phyloP scores from a whole-genome alignment of 2,797 vertebrate species.

The Helicolenus hilgendorfi region DNA sequence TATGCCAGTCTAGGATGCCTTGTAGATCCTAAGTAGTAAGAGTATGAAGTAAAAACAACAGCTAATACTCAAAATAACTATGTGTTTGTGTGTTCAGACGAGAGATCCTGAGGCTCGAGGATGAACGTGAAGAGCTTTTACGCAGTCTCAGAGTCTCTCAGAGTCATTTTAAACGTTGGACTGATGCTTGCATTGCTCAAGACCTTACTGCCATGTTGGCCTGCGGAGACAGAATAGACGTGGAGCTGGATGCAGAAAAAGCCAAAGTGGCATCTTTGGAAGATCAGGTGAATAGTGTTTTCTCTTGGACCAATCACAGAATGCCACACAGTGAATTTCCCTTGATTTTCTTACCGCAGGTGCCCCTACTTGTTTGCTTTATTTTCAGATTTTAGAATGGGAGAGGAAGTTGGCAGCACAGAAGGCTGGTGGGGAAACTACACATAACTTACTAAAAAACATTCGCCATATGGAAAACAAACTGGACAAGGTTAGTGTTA shows the following conservation, averaged over 20 bases:
- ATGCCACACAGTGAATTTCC: not conserved
- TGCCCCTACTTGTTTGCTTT: not conserved
- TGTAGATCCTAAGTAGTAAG: not conserved
- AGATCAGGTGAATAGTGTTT: slow-evolving; percentile 14
- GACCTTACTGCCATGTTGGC: not conserved
- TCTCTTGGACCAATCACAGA: not conserved
- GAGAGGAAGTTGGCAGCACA: slow-evolving; percentile 11
- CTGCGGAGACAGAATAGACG: not conserved
- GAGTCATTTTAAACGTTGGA: not conserved
- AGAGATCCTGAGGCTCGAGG: slow-evolving; percentile 27
- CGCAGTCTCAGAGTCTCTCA: not conserved
- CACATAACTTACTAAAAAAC: not conserved
- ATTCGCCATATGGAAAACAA: slow-evolving; percentile 4
- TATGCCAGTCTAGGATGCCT: not conserved
- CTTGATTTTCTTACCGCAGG: not conserved
- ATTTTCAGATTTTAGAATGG: slow-evolving; percentile 27
- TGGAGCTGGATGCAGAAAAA: slow-evolving; percentile 2
- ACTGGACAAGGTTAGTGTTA: slow-evolving; percentile 13
- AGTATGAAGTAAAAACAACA: not conserved
- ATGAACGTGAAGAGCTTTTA: slow-evolving; percentile 13
- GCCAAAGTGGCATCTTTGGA: not conserved
- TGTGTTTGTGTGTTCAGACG: not conserved
- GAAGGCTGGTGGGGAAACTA: not conserved
- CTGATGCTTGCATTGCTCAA: not conserved
- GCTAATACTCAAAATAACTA: not conserved